Evolutionary conservation across 2,888 invertebrate genomes (phyloP), one percentile per base, ranked within the genome.

Genomic region (Tenthredo scrophulariae): DNA sequence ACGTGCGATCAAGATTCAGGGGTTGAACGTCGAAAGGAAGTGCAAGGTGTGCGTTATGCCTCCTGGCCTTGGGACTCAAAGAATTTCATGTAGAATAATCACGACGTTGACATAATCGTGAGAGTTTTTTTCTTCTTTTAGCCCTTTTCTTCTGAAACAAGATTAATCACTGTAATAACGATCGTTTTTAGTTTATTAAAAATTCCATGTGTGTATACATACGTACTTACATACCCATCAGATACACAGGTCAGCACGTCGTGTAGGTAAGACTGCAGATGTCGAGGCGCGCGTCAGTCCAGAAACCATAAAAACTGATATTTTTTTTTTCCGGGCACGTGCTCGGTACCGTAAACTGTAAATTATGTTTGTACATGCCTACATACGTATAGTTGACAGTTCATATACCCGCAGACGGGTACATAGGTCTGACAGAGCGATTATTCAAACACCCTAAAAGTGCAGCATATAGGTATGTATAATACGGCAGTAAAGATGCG

Each of bases 11-110:
- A 84, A 84, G 84, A 84, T 84, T 54, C 33, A 77, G 77, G 54
- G 77, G 77, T 22, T 26, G 15, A 18, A 50, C 83, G 65, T 67
- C 80, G 65, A 84, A 86, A 87, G 87, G 87, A 87, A 87, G 84
- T 83, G 88, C 87, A 89, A 89, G 89, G 89, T 89, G 89, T 85
- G 46, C 77, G 29, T 43, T 43, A 74, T 77, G 40, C 58, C 54
- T n/a, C 22, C 40, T 74, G 43, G 40, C 10, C 72, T 74, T 74
- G 22, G 67, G 10, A 33, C 18, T 18, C 37, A 4, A 33, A 67
- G 40, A 84, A 40, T 70, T 29, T 40, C 70, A 62, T 62, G 13
- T 54, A 54, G 18, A 7, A 54, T n/a, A 54, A n/a, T 54, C 46
- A 46, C 15, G 15, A 15, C 43, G 43, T 46, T 46, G 13, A 46